Evolutionary conservation across 2,888 invertebrate species (phyloP), one percentile per base, ranked within the genome.

Genomic region (Lasioglossum pauxillum): DNA sequence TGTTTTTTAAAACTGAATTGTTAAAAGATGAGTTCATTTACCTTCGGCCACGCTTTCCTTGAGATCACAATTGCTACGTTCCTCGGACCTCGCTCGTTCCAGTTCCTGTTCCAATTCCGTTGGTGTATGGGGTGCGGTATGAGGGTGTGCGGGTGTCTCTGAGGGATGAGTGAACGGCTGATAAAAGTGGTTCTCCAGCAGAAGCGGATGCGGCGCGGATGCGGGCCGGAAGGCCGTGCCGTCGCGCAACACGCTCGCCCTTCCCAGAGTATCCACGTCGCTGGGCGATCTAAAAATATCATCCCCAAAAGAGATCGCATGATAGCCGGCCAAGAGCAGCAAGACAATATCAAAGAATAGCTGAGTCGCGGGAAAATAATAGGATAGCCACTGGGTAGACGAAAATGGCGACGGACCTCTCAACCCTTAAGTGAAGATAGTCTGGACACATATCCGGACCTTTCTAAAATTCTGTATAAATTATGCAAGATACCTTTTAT

Each of bases 221-320:
- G 96, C 93, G 95, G 96, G 90, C 96, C 96, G 93, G 96, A 96
- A 90, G 95, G 96, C 93, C 89, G 94, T 93, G 60, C 96, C 96
- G 93, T 97, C 97, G 83, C 97, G 95, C 90, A 97, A 94, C 31
- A 97, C 97, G 86, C 97, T 97, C 73, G 97, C 97, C 89, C 97
- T 96, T 83, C 96, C 95, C 85, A 94, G 86, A 49, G 93, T 91
- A 82, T 95, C 95, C 72, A 94, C 90, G 75, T 95, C 95, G 90
- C 93, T 95, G 31, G 95, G 94, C 85, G 95, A 94, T 92, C 95
- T 95, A 88, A 79, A 84, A 90, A 76, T 79, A 76, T 53, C 19
- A 31, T 35, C 31, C 64, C 49, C 14, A 74, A 72, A 80, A 41
- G 73, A 35, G 64, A 46, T 46, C n/a, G n/a, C 14, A 27, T 46